Conservation (phyloP, 1,140 invertebrate genomes). For the Melipona quadrifasciata region DNA sequence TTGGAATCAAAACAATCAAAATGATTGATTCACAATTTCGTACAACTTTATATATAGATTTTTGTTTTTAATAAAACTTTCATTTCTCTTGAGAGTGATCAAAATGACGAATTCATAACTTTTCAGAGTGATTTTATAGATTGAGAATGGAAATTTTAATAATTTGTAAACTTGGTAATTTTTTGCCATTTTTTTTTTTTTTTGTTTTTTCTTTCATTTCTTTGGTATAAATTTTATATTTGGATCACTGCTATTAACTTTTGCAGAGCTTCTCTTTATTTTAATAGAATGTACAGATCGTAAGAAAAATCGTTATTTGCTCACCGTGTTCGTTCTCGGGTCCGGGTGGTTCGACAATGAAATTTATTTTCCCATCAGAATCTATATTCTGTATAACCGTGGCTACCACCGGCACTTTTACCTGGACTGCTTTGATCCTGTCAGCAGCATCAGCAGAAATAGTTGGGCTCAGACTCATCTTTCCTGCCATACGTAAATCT, state of each 20-base stretch:
- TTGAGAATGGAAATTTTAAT: neutral
- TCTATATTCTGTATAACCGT: constrained; percentile 80
- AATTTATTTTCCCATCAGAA: constrained; percentile 77
- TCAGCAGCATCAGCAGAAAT: constrained; percentile 70
- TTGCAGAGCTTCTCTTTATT: neutral
- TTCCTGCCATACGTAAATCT: constrained; percentile 80
- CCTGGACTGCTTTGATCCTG: constrained; percentile 80
- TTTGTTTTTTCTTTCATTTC: too few relatives aligned
- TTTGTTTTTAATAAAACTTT: neutral
- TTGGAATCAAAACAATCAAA: too few relatives aligned
- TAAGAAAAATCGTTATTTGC: neutral
- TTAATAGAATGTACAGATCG: neutral
- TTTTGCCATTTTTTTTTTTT: too few relatives aligned
- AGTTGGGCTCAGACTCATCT: constrained; percentile 75
- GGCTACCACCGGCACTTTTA: constrained; percentile 83
- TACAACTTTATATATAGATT: neutral
- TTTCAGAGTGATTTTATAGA: neutral
- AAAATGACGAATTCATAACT: neutral
- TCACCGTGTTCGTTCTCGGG: constrained; percentile 77
- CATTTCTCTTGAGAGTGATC: neutral
- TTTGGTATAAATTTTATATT: neutral
- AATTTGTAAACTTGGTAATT: neutral
- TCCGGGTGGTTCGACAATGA: constrained; percentile 78
- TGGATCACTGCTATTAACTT: too few relatives aligned
- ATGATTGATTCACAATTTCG: too few relatives aligned